Evolutionary conservation across 2,113 vertebrate species (phyloP).

Genomic region (Dromaius novaehollandiae): DNA sequence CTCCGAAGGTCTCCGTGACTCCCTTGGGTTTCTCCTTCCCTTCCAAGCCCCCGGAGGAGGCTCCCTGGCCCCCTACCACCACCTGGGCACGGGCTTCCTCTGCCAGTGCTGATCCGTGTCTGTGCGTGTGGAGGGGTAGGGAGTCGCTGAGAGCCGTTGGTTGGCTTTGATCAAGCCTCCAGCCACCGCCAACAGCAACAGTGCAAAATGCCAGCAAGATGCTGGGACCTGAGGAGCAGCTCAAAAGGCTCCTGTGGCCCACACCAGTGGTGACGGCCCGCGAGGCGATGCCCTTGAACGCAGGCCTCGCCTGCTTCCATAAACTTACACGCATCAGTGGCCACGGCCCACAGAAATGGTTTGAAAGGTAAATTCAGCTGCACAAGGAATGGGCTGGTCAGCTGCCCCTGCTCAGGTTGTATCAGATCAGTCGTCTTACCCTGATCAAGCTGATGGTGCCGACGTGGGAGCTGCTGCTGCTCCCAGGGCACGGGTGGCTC

Average conservation of each 20-base stretch:
- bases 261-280: too few species aligned
- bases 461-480: neutral
- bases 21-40: neutral
- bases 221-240: neutral
- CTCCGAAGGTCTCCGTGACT: neutral
- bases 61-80: neutral
- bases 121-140: neutral
- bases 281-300: fast-evolving
- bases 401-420: too few species aligned
- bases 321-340: neutral
- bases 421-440: too few species aligned
- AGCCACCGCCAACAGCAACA: neutral
- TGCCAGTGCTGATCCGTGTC: fast-evolving
- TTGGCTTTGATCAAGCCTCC: neutral
- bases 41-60: neutral
- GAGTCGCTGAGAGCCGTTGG: neutral
- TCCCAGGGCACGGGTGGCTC: fast-evolving
- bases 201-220: neutral
- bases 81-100: neutral
- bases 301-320: neutral
- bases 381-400: too few species aligned
- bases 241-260: neutral
- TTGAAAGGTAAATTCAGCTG: neutral
- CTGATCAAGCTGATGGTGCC: too few species aligned
- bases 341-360: fast-evolving